Evolutionary conservation across 2,888 invertebrate species (phyloP).

Genomic region (Vanessa cardui): DNA sequence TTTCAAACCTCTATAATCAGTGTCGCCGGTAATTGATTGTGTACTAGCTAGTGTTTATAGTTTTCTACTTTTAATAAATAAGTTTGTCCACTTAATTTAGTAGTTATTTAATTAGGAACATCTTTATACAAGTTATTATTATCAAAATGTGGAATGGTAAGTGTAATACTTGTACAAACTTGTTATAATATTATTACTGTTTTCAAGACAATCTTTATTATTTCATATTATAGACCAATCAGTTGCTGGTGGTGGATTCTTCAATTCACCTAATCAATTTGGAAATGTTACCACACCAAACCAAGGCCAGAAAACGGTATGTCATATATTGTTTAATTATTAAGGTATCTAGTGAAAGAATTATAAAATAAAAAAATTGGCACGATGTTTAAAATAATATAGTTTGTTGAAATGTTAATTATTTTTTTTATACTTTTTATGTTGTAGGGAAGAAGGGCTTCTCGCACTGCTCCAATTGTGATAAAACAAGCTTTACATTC

Average conservation of each 20-base stretch:
- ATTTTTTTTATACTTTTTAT: neutral
- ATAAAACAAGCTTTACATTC: conserved; percentile 75
- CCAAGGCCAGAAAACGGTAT: conserved; percentile 70
- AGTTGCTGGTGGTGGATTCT: conserved; percentile 74
- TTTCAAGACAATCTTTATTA: neutral
- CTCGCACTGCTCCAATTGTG: conserved; percentile 77
- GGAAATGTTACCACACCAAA: conserved; percentile 74
- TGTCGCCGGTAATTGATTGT: too few species aligned
- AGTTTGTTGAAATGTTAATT: neutral
- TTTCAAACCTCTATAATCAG: too few species aligned
- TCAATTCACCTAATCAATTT: conserved; percentile 75
- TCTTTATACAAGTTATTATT: neutral
- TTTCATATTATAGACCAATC: conserved; percentile 67
- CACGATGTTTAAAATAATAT: too few species aligned
- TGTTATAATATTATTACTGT: neutral
- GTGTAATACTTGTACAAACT: conserved; percentile 2
- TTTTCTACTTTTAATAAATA: too few species aligned
- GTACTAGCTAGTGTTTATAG: too few species aligned
- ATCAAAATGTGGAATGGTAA: conserved; percentile 43
- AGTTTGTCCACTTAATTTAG: too few species aligned
- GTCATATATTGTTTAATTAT: conserved; percentile 26
- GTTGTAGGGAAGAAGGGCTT: conserved; percentile 67
- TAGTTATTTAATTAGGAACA: too few species aligned
- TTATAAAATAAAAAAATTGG: too few species aligned
- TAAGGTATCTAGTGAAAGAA: neutral